Percentiles rank a stretch among this genome's conserved stretches.
Evolutionary conservation across 2,113 vertebrate species (phyloP).

Genomic region (Corythornis madagascariensis): DNA sequence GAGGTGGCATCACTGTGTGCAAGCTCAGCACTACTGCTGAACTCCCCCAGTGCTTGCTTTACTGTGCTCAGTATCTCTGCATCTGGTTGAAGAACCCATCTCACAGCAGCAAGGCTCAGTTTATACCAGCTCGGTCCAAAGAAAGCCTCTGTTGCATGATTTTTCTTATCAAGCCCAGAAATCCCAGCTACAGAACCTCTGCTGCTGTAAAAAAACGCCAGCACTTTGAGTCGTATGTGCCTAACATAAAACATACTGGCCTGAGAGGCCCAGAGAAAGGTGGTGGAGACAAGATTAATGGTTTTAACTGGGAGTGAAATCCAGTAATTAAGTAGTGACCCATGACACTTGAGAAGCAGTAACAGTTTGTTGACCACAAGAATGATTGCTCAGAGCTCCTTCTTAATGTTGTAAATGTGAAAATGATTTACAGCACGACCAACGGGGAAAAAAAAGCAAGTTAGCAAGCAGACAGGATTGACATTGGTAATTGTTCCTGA

Average conservation of each 20-base stretch:
- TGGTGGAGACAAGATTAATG: conserved; percentile 68
- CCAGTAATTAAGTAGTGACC: conserved; percentile 71
- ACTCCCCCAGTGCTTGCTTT: neutral
- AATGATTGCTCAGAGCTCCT: conserved; percentile 56
- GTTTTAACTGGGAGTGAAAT: conserved; percentile 68
- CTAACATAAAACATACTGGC: conserved; percentile 55
- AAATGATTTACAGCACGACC: conserved; percentile 65
- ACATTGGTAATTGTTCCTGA: conserved; percentile 60
- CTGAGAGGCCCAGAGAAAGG: conserved; percentile 44
- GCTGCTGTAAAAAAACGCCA: neutral
- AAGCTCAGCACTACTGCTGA: neutral
- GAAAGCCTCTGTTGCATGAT: neutral
- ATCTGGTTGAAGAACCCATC: neutral
- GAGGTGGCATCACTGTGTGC: neutral
- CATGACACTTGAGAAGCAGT: conserved; percentile 61
- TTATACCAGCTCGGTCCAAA: neutral
- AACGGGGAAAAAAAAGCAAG: conserved; percentile 16
- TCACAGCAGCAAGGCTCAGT: neutral
- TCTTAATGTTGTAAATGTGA: conserved; percentile 65
- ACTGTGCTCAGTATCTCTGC: neutral
- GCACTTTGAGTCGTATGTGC: neutral
- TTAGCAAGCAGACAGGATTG: conserved; percentile 40
- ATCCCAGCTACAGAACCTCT: neutral
- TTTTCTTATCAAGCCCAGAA: neutral
- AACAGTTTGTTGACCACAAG: conserved; percentile 64